Percentiles rank a stretch among this genome's conserved stretches.
These are phyloP conservation scores for Mya arenaria DNA, from an alignment of 1,140 invertebrate genomes.

Conservation along the genomic window DNA sequence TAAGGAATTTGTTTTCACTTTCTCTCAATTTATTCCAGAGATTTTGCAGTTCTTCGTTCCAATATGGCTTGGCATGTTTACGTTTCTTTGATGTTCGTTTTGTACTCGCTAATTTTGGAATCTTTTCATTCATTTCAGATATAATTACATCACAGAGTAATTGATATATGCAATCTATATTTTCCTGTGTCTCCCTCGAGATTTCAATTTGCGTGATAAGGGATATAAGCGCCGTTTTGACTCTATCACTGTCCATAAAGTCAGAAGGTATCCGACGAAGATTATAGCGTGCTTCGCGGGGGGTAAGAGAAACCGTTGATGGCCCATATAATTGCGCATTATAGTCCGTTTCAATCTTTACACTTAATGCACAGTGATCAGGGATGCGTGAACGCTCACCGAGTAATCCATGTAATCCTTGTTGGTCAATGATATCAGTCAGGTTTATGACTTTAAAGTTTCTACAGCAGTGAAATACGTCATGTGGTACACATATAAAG, in stretches of 20 bases:
- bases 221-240: neutral
- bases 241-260: neutral
- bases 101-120: neutral
- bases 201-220: neutral
- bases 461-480: conserved; percentile 4
- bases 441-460: neutral
- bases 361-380: neutral
- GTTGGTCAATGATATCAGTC: neutral
- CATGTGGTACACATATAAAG: conserved; percentile 1
- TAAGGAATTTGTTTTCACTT: neutral
- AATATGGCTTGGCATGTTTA: neutral
- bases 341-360: neutral
- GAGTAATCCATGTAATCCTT: conserved; percentile 1
- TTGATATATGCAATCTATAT: neutral
- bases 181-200: neutral
- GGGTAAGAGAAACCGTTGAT: too few species aligned
- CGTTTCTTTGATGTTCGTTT: neutral
- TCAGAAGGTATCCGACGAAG: too few species aligned
- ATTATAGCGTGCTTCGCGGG: too few species aligned
- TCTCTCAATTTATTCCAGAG: neutral
- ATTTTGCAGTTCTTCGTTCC: neutral
- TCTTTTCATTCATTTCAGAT: neutral
- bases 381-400: neutral
- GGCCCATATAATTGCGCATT: neutral
- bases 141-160: neutral